Conservation (phyloP, 2,113 vertebrate genomes). For the Gambusia affinis region DNA sequence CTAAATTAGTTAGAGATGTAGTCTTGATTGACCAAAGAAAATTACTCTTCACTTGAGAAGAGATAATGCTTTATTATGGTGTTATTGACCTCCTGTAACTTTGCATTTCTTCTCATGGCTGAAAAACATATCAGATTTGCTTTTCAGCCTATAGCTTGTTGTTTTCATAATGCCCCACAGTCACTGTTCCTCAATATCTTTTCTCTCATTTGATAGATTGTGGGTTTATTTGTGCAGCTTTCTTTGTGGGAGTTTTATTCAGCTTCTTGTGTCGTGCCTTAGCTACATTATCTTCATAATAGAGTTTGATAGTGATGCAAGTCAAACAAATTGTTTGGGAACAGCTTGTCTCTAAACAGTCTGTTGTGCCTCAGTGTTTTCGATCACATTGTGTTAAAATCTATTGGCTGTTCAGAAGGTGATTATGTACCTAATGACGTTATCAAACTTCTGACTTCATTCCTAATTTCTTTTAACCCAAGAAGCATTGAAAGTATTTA, state of each 20-base stretch:
- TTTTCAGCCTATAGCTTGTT: not conserved
- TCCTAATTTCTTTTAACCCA: not conserved
- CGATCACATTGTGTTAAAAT: not conserved
- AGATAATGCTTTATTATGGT: not conserved
- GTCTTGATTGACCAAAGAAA: not conserved
- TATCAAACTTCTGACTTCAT: not conserved
- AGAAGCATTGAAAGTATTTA: not conserved
- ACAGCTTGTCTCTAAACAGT: not conserved
- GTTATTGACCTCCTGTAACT: not conserved
- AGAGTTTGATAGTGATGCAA: not conserved
- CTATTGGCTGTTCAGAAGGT: not conserved
- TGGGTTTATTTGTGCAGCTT: not conserved
- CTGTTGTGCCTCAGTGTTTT: not conserved
- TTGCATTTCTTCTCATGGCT: not conserved
- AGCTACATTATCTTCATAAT: not conserved
- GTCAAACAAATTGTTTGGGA: not conserved
- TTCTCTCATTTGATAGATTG: not conserved
- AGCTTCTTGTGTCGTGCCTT: not conserved
- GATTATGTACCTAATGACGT: not conserved
- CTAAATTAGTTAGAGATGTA: slow-evolving; percentile 2
- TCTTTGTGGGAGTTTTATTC: not conserved
- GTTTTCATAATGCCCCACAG: not conserved
- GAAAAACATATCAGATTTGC: slow-evolving; percentile 21
- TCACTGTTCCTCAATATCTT: not conserved
- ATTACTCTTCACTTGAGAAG: not conserved